Evolutionary conservation across 2,797 vertebrate genomes (phyloP).

Genomic region (Leptodactylus fallax): DNA sequence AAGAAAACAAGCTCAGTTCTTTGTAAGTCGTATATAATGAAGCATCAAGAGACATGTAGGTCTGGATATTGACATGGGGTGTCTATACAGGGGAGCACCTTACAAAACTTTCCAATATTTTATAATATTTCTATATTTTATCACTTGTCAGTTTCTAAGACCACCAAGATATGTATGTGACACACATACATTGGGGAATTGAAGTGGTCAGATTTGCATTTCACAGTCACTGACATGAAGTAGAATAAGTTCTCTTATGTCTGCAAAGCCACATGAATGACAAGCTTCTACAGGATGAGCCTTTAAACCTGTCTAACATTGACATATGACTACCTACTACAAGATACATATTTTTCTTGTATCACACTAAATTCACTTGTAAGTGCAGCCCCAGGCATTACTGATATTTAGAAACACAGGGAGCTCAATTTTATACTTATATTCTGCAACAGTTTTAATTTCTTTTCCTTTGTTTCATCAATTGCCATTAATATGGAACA

Average conservation of each 20-base stretch:
- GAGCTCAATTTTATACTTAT: not conserved
- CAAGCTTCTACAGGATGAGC: not conserved
- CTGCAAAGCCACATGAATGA: not conserved
- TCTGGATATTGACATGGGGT: not conserved
- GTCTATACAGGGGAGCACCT: not conserved
- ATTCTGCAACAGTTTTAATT: not conserved
- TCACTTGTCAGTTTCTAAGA: not conserved
- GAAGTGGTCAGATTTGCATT: conserved; percentile 14
- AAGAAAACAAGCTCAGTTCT: conserved; percentile 15
- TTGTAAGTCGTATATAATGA: conserved; percentile 21
- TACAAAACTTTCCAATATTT: conserved; percentile 2
- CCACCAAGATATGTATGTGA: not conserved
- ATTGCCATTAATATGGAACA: no score
- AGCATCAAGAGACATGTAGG: not conserved
- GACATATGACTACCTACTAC: not conserved
- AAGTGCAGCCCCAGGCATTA: not conserved
- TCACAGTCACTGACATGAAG: conserved; percentile 24
- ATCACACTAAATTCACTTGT: not conserved
- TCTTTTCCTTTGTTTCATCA: not conserved
- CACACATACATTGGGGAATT: not conserved
- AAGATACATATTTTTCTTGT: not conserved
- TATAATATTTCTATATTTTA: conserved; percentile 2
- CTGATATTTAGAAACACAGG: not conserved
- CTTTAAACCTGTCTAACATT: not conserved
- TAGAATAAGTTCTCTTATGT: not conserved